Evolutionary conservation across 2,888 invertebrate genomes (phyloP).

Genomic region (Tetropium fuscum): DNA sequence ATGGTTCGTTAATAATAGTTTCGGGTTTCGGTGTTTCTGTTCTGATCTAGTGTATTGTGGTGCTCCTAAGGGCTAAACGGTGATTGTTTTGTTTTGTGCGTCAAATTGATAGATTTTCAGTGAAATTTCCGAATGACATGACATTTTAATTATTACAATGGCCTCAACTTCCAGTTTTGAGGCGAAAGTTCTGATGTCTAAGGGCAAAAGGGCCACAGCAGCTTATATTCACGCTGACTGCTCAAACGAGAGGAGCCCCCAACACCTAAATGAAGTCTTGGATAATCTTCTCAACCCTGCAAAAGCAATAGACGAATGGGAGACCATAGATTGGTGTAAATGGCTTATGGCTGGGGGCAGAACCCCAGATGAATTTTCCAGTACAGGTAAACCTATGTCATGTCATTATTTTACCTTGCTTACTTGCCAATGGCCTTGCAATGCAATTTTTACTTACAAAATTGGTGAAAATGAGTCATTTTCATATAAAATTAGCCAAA

Average conservation of each 20-base stretch:
- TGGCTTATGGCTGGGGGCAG: conserved; percentile 95
- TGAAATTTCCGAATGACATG: conserved; percentile 53
- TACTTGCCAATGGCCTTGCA: conserved; percentile 51
- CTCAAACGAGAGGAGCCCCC: conserved; percentile 72
- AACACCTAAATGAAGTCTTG: conserved; percentile 84
- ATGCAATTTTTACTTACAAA: conserved; percentile 33
- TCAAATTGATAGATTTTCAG: conserved; percentile 49
- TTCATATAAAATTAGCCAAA: too few species aligned
- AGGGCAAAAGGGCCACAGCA: conserved; percentile 88
- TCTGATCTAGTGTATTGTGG: too few species aligned
- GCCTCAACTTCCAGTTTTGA: conserved; percentile 75
- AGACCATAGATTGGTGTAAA: conserved; percentile 94
- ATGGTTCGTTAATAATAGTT: too few species aligned
- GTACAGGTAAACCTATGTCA: conserved; percentile 79
- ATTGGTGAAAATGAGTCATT: conserved; percentile 30
- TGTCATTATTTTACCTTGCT: too few species aligned
- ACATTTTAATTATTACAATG: conserved; percentile 61
- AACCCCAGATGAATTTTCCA: conserved; percentile 93
- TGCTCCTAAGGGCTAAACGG: conserved; percentile 33
- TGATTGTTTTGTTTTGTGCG: conserved; percentile 41
- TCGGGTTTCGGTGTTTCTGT: too few species aligned
- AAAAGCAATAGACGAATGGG: conserved; percentile 90
- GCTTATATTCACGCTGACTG: conserved; percentile 90
- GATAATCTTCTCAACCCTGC: conserved; percentile 88
- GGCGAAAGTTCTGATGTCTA: conserved; percentile 79